These are phyloP conservation scores for Hiodon alosoides DNA, from an alignment of 2,113 vertebrate species.

Conservation along the genomic window DNA sequence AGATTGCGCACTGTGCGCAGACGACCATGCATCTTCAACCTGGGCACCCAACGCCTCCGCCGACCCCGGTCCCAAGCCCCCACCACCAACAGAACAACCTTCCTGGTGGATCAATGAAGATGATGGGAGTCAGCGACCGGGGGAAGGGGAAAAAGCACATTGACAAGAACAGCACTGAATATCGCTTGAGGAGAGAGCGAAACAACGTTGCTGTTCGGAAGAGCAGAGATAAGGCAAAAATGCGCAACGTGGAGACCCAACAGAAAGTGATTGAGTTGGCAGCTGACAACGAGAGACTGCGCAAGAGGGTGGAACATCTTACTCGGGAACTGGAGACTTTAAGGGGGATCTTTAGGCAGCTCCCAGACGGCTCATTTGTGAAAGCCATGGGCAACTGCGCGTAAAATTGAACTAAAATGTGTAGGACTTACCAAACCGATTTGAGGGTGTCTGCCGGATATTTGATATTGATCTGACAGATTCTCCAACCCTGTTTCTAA, in stretches of 20 bases:
- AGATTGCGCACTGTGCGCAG: constrained; percentile 92
- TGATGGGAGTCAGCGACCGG: constrained; percentile 50
- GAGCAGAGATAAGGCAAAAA: constrained; percentile 94
- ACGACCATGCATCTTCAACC: constrained; percentile 93
- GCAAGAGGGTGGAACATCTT: constrained; percentile 90
- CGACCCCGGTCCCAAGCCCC: constrained; percentile 89
- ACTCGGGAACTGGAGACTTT: constrained; percentile 90
- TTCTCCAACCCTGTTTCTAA: constrained; percentile 36
- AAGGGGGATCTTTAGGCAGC: constrained; percentile 92
- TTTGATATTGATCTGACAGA: constrained; percentile 31
- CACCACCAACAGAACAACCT: constrained; percentile 63
- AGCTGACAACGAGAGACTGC: constrained; percentile 87
- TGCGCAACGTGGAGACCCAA: constrained; percentile 94
- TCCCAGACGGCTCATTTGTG: constrained; percentile 86
- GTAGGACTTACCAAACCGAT: constrained; percentile 35
- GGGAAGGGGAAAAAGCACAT: constrained; percentile 82
- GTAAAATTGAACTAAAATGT: constrained; percentile 44
- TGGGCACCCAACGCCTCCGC: constrained; percentile 92
- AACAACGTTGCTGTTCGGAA: constrained; percentile 98
- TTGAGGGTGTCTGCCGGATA: constrained; percentile 41
- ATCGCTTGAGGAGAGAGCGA: constrained; percentile 88
- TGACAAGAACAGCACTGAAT: constrained; percentile 92
- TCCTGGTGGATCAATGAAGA: constrained; percentile 56
- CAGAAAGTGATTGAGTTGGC: constrained; percentile 91
- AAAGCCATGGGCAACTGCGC: constrained; percentile 87